phyloP scores from a whole-genome alignment of 1,140 invertebrate genomes.

The Pseudomyrmex dendroicus region DNA sequence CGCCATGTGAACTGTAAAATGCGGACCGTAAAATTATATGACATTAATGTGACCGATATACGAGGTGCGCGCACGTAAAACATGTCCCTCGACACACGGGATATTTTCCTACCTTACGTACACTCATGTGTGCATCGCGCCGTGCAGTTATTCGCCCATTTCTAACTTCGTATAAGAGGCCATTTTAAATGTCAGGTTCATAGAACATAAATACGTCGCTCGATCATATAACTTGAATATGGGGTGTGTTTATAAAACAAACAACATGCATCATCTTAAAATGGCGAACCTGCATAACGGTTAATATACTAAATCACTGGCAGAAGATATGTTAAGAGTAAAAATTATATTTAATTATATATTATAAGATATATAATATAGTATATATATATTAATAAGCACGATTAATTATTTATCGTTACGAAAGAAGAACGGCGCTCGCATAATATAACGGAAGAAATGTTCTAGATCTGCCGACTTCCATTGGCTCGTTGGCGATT shows the following conservation, averaged over 20 bases:
- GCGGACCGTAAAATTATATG: conserved; percentile 75
- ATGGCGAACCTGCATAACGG: conserved; percentile 1
- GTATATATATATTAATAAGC: neutral
- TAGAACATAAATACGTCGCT: conserved; percentile 44
- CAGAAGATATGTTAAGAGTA: conserved; percentile 12
- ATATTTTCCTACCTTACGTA: conserved; percentile 51
- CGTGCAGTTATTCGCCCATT: conserved; percentile 45
- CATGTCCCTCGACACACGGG: conserved; percentile 48
- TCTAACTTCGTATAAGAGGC: conserved; percentile 49
- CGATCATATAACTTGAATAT: conserved; percentile 41
- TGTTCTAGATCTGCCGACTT: conserved; percentile 39
- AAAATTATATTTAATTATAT: neutral
- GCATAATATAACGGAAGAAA: conserved; percentile 14
- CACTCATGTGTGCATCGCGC: conserved; percentile 22
- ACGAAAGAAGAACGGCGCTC: neutral
- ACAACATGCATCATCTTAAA: conserved; percentile 31
- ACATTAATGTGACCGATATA: conserved; percentile 72
- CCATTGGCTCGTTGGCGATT: conserved; percentile 56
- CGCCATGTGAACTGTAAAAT: conserved; percentile 28
- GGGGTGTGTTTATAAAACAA: conserved; percentile 46
- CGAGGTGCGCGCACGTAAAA: conserved; percentile 59
- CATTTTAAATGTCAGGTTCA: conserved; percentile 52
- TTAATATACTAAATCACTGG: conserved; percentile 7
- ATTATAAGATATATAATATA: no score
- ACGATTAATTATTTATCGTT: conserved; percentile 21